Evolutionary conservation across 2,113 vertebrate species (phyloP).

Genomic region (Pagrus major): DNA sequence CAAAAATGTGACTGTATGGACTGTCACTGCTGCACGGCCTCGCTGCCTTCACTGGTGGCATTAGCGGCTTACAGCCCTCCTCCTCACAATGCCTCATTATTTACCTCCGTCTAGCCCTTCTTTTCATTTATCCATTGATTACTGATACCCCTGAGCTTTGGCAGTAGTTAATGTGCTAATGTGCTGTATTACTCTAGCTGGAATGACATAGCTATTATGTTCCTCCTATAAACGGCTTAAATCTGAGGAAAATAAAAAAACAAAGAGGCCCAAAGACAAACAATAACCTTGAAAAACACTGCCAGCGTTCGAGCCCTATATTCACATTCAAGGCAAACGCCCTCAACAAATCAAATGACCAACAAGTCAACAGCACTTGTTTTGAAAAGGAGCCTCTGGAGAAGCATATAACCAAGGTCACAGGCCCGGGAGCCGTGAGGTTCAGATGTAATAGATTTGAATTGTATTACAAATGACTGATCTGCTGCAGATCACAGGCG

Average conservation of each 20-base stretch:
- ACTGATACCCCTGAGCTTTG: constrained; percentile 51
- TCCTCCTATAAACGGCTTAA: constrained; percentile 44
- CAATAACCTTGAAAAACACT: constrained; percentile 67
- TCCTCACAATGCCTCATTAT: constrained; percentile 59
- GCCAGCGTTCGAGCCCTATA: constrained; percentile 39
- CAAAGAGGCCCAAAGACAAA: constrained; percentile 58
- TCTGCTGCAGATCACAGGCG: constrained; percentile 66
- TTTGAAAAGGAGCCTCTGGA: constrained; percentile 73
- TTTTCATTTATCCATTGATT: constrained; percentile 70
- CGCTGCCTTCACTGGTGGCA: constrained; percentile 35
- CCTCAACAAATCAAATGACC: constrained; percentile 77
- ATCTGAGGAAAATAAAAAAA: constrained; percentile 50
- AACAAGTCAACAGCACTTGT: constrained; percentile 74
- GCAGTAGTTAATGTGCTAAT: constrained; percentile 67
- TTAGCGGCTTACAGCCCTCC: constrained; percentile 55
- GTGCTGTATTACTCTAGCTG: constrained; percentile 49
- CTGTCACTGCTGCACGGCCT: constrained; percentile 37
- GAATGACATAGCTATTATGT: constrained; percentile 35
- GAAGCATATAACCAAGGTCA: constrained; percentile 70
- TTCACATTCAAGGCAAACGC: constrained; percentile 70
- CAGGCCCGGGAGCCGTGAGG: constrained; percentile 45
- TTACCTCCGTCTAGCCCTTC: constrained; percentile 34
- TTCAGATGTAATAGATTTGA: constrained; percentile 71
- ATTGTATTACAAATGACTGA: constrained; percentile 74
- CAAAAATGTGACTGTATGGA: constrained; percentile 50